phyloP scores from a whole-genome alignment of 2,888 invertebrate genomes.

The Microctonus aethiopoides region DNA sequence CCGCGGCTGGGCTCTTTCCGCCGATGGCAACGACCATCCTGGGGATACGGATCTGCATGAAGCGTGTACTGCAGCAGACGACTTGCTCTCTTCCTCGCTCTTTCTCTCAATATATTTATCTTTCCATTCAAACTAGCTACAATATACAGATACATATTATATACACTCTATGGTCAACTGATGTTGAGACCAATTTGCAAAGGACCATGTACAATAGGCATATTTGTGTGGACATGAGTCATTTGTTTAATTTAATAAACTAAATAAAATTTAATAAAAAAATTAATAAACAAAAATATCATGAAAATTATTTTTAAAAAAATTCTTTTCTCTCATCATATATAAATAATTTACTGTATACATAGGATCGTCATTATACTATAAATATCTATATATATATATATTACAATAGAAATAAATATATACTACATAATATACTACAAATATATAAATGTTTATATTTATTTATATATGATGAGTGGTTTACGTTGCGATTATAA shows the following conservation, averaged over 20 bases:
- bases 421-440: constrained; percentile 1
- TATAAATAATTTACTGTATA: too few species aligned
- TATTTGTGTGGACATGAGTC: neutral
- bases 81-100: neutral
- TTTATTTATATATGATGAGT: constrained; percentile 9
- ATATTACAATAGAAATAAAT: too few species aligned
- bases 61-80: neutral
- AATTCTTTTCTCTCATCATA: too few species aligned
- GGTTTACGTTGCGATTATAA: constrained; percentile 34
- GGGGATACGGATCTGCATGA: constrained; percentile 37
- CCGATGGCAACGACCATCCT: constrained; percentile 34
- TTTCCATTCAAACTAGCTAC: too few species aligned
- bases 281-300: neutral
- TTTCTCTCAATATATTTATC: neutral
- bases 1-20: constrained; percentile 31
- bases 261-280: neutral
- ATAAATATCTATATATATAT: neutral
- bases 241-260: neutral
- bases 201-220: constrained; percentile 3
- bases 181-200: constrained; percentile 32
- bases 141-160: too few species aligned
- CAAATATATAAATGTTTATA: neutral
- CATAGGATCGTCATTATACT: neutral
- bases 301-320: too few species aligned
- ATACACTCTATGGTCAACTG: constrained; percentile 24